Conservation (phyloP, 2,113 vertebrate species). For the Archocentrus centrarchus region DNA sequence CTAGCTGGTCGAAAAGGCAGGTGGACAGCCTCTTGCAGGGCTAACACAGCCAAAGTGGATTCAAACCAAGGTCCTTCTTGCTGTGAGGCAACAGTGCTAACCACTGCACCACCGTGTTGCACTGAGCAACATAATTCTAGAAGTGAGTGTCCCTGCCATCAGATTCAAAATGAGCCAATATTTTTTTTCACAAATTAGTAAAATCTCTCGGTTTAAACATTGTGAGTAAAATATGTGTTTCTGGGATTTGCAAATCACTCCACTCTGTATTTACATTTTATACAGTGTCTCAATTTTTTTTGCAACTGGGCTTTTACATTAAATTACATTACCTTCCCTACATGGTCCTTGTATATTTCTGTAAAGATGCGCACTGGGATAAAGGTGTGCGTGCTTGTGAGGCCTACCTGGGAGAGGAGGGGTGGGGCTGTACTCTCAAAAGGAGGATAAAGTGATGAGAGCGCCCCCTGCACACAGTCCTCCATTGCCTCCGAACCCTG, state of each 20-base stretch:
- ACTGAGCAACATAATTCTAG: too few relatives aligned
- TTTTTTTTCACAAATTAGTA: not conserved
- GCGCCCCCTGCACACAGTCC: conserved; percentile 93
- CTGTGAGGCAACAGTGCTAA: too few relatives aligned
- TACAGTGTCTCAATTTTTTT: not conserved
- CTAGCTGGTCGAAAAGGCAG: too few relatives aligned
- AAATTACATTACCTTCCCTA: not conserved
- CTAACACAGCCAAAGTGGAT: too few relatives aligned
- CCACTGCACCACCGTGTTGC: too few relatives aligned
- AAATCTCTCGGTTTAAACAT: not conserved
- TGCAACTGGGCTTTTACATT: not conserved
- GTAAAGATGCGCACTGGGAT: not conserved
- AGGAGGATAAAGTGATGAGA: conserved; percentile 91
- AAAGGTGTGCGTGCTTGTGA: not conserved
- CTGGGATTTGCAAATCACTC: not conserved
- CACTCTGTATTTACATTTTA: not conserved
- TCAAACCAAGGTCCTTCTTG: too few relatives aligned
- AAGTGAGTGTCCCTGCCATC: not conserved
- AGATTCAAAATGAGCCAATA: not conserved
- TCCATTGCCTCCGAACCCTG: conserved; percentile 93
- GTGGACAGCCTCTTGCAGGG: too few relatives aligned
- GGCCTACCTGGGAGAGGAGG: conserved; percentile 86
- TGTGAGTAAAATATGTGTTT: not conserved
- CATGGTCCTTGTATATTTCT: not conserved
- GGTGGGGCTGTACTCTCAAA: conserved; percentile 93